Conservation (phyloP, 2,888 invertebrate genomes). For the Plagodis pulveraria region DNA sequence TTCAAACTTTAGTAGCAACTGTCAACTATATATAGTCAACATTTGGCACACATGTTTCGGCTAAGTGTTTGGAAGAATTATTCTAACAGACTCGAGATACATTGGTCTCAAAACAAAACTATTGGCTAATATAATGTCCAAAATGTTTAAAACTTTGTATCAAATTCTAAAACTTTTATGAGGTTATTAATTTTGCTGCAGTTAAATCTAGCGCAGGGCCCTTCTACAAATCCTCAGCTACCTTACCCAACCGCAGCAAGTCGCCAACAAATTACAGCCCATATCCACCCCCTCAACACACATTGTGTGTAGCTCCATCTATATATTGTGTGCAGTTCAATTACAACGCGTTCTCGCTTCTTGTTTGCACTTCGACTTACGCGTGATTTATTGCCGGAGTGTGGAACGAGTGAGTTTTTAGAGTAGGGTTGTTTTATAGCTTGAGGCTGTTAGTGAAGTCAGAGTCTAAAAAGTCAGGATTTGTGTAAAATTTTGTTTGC, state of each 20-base stretch:
- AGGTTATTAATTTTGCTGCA: no score
- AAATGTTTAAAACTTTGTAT: no score
- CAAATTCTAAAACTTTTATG: no score
- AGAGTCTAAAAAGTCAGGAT: constrained; percentile 1
- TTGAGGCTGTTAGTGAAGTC: constrained; percentile 15
- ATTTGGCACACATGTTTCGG: no score
- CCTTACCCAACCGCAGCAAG: constrained; percentile 27
- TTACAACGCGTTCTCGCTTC: constrained; percentile 46
- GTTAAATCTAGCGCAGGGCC: background rate
- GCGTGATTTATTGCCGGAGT: constrained; percentile 51
- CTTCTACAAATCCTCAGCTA: constrained; percentile 8
- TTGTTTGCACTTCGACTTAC: constrained; percentile 51
- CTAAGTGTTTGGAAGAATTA: no score
- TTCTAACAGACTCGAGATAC: no score
- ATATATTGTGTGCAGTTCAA: constrained; percentile 41
- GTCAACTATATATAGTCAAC: no score
- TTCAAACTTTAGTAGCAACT: no score
- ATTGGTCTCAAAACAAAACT: no score
- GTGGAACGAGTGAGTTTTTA: constrained; percentile 17
- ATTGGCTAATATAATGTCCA: no score
- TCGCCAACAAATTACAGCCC: constrained; percentile 39
- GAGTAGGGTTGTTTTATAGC: constrained; percentile 24
- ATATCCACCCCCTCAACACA: constrained; percentile 38
- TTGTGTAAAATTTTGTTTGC: background rate
- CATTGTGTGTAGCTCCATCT: constrained; percentile 22